phyloP scores from a whole-genome alignment of 2,113 vertebrate genomes.

The Axis porcinus region DNA sequence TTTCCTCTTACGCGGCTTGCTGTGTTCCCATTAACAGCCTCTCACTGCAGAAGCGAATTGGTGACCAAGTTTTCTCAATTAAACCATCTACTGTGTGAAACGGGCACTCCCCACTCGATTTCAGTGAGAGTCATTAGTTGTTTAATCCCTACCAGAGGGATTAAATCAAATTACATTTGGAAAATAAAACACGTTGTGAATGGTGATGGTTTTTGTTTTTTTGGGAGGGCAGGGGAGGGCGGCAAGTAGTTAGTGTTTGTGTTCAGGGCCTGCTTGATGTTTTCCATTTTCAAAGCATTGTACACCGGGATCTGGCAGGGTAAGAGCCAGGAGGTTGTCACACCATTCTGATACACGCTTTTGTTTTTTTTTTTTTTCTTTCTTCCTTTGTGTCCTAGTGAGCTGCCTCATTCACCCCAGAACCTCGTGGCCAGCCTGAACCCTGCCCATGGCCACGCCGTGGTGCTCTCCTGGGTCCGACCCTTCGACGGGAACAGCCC shows the following conservation, averaged over 20 bases:
- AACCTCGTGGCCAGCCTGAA: slow-evolving; percentile 90
- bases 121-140: slow-evolving; percentile 25
- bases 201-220: neutral
- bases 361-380: neutral
- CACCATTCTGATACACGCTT: neutral
- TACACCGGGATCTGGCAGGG: neutral
- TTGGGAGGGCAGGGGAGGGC: accelerated
- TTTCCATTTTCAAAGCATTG: neutral
- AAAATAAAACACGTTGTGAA: neutral
- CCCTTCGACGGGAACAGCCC: slow-evolving; percentile 97
- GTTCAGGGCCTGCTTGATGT: neutral
- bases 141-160: slow-evolving; percentile 30
- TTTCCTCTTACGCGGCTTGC: neutral
- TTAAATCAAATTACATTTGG: neutral
- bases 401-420: slow-evolving; percentile 94
- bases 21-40: slow-evolving; percentile 42
- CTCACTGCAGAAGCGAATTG: slow-evolving; percentile 1
- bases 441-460: slow-evolving; percentile 84
- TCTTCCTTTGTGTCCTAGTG: slow-evolving; percentile 74
- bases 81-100: neutral
- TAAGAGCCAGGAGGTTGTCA: neutral
- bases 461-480: slow-evolving; percentile 92
- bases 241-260: accelerated
- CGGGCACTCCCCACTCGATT: neutral
- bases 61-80: slow-evolving; percentile 60